A percentile compares a stretch with the other conserved stretches of the same genome.
phyloP scores from a whole-genome alignment of 2,113 vertebrate genomes.

The Platanista minor region DNA sequence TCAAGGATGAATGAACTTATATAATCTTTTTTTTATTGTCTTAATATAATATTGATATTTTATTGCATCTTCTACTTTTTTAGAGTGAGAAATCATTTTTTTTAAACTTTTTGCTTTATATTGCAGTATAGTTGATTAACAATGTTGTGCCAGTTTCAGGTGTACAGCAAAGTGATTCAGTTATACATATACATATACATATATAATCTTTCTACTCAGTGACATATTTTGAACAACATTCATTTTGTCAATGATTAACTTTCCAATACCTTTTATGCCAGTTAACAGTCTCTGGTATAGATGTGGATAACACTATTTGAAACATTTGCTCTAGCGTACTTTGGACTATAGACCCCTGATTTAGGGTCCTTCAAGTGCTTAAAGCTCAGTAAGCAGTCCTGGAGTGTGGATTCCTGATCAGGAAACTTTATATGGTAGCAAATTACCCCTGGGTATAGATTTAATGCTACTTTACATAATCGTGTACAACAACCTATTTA shows the following conservation, averaged over 20 bases:
- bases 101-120: too few species aligned
- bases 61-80: too few species aligned
- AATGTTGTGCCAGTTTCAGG: too few species aligned
- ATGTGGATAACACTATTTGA: background rate
- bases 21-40: background rate
- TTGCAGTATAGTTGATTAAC: too few species aligned
- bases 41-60: too few species aligned
- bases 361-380: background rate
- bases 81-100: too few species aligned
- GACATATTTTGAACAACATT: slow-evolving; percentile 15
- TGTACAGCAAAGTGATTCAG: too few species aligned
- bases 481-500: background rate
- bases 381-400: background rate
- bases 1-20: background rate
- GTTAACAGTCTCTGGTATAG: background rate
- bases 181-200: too few species aligned
- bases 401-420: background rate
- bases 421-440: background rate
- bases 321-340: background rate
- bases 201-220: too few species aligned
- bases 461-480: background rate
- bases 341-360: background rate
- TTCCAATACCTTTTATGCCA: background rate
- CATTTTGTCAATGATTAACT: background rate
- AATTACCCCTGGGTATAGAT: background rate